Evolutionary conservation across 1,140 invertebrate genomes (phyloP).

Genomic region (Brachionus sp.): DNA sequence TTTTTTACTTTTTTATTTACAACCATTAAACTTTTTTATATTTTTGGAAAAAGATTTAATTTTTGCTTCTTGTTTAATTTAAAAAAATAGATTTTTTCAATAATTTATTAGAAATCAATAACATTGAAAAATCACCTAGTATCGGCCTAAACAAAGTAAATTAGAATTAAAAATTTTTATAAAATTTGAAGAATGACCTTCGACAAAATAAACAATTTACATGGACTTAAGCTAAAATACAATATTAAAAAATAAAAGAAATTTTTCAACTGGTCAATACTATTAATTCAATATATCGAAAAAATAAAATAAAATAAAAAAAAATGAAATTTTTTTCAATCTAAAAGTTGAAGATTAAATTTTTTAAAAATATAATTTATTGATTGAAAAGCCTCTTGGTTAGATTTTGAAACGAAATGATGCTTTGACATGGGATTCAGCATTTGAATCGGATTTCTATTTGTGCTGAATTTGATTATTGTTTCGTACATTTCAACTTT

Average conservation of each 20-base stretch:
- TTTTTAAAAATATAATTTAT: conserved; percentile 26
- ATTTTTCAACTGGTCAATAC: background rate
- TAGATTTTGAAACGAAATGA: background rate
- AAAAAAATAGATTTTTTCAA: background rate
- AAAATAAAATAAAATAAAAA: background rate
- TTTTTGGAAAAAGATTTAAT: too few species aligned
- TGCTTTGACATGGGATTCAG: background rate
- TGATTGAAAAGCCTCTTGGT: conserved; percentile 41
- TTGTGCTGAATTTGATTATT: background rate
- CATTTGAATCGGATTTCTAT: conserved; percentile 27
- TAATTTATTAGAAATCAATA: background rate
- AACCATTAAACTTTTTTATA: too few species aligned
- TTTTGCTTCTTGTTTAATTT: too few species aligned
- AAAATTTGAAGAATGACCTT: background rate
- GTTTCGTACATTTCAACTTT: conserved; percentile 41
- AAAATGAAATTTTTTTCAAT: background rate
- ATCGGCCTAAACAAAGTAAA: background rate
- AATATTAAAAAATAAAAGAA: background rate
- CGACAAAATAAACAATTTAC: background rate
- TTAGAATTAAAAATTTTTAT: background rate
- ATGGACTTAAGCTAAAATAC: background rate
- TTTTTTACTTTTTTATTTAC: too few species aligned
- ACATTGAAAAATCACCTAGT: background rate
- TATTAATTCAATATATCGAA: background rate
- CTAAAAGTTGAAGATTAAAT: conserved; percentile 28